Evolutionary conservation across 2,888 invertebrate genomes (phyloP), one percentile per base, ranked within the genome.

Genomic region (Gymnosoma rotundatum): DNA sequence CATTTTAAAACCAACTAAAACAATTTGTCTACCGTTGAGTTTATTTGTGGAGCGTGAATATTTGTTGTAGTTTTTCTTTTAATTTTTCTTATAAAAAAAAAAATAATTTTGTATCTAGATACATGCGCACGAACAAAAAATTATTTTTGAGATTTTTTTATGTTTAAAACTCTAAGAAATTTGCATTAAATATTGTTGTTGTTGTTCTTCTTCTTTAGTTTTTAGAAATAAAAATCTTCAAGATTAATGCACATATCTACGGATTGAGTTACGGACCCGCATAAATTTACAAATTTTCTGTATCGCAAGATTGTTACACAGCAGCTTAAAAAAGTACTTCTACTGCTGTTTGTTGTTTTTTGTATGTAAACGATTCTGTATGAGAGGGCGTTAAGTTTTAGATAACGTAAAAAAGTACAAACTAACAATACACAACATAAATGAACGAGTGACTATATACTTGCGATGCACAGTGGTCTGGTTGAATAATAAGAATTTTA

Each of bases 301-400:
- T 60, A 72, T 60, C 72, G 63, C 56, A 36, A 79, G 64, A 56
- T 56, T 72, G 32, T 72, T 70, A 38, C 58, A 72, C 72, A 63
- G 48, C 48, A 32, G 42, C 42, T 48, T 54, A 63, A 78, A 60
- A 63, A 70, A 36, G 32, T 50, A 50, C 58, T 52, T 63, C 25
- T 38, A 21, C 63, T 25, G 38, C 74, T 52, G 61, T 42, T 42
- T 25, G 38, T 63, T 52, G 61, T 42, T 42, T 42, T 25, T 63
- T 45, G 18, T 14, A n/a, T 61, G 45, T 69, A 42, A 52, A n/a
- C 32, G 32, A 5, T 21, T 38, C 14, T 63, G 42, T 54, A 20
- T 64, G 81, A 75, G 83, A 75, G 75, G 79, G 79, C 83, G 83
- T 83, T 83, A 67, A 72, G 54, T 75, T 75, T 20, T 61, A 72